Conservation (phyloP, 2,888 invertebrate genomes). For the Fabriciana adippe region DNA sequence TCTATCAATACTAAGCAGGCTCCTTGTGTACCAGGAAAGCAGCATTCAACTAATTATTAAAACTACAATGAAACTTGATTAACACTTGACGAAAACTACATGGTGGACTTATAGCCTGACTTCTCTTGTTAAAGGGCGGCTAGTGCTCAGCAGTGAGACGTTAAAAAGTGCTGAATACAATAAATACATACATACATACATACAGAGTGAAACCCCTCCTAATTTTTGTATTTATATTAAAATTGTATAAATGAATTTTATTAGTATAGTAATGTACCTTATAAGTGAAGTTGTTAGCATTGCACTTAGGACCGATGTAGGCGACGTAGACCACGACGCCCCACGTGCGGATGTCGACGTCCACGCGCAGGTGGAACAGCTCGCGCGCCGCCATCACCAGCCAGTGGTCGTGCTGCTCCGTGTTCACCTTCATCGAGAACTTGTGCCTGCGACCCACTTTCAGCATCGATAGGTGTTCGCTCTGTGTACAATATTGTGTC, state of each 20-base stretch:
- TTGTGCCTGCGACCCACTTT: constrained; percentile 59
- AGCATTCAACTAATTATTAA: too few relatives aligned
- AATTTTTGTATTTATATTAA: background rate
- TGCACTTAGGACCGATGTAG: constrained; percentile 71
- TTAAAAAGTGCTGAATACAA: background rate
- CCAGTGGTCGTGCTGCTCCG: constrained; percentile 66
- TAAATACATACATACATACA: background rate
- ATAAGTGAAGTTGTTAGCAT: constrained; percentile 61
- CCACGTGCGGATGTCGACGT: constrained; percentile 65
- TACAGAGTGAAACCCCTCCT: background rate
- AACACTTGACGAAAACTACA: too few relatives aligned
- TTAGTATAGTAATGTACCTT: constrained; percentile 49
- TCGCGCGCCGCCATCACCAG: constrained; percentile 60
- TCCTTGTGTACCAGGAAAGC: too few relatives aligned
- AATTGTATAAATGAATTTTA: background rate
- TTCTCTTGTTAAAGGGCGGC: too few relatives aligned
- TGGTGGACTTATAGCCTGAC: too few relatives aligned
- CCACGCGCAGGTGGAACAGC: constrained; percentile 66
- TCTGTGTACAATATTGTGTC: constrained; percentile 46
- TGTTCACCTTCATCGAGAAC: constrained; percentile 63
- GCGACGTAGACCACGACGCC: constrained; percentile 65
- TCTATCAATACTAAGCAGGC: too few relatives aligned
- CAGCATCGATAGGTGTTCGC: constrained; percentile 59
- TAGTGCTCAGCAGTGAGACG: too few relatives aligned
- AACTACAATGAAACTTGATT: too few relatives aligned